Evolutionary conservation across 2,888 invertebrate species (phyloP), one percentile per base, ranked within the genome.

Genomic region (Cheilosia vulpina): DNA sequence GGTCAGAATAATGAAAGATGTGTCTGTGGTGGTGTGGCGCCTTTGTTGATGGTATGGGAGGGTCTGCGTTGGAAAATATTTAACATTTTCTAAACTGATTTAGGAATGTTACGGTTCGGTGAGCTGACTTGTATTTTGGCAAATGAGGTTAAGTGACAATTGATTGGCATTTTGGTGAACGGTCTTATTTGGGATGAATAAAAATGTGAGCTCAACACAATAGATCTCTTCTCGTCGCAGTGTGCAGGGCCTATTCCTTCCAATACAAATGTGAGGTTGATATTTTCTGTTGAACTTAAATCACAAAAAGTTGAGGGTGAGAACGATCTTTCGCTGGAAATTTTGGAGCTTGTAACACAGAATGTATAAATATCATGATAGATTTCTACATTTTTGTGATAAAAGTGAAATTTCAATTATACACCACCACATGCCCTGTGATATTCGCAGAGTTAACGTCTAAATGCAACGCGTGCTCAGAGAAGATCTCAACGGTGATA

Each of bases 1-100:
- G 83, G 73, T 83, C 73, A 62, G 63, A 57, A 52, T 66, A 77
- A 72, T 83, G 66, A 83, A 62, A 77, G 53, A 66, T 68, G 43
- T 68, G 68, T 78, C 68, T 83, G 73, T 66, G 45, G 62, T 66
- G 53, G 62, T n/a, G 62, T 55, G 50, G 50, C 34, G 55, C 15
- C 17, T 50, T 11, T 58, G 11, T 50, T n/a, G 6, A 27, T 45
- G 43, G 34, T 47, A 21, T 19, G 53, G n/a, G 34, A 15, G 43
- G 31, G 27, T 52, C 65, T 52, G 21, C 34, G 17, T 3, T 19
- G 38, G 21, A n/a, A 24, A 43, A 9, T 68, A 6, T 57, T 47
- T 50, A 15, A 9, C 34, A n/a, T 47, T 62, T 63, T 63, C 17
- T 6, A 21, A 63, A 43, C 13, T 63, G 17, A 45, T 63, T 63